Conservation (phyloP, 2,888 invertebrate species). For the Malthinus seriepunctatus region DNA sequence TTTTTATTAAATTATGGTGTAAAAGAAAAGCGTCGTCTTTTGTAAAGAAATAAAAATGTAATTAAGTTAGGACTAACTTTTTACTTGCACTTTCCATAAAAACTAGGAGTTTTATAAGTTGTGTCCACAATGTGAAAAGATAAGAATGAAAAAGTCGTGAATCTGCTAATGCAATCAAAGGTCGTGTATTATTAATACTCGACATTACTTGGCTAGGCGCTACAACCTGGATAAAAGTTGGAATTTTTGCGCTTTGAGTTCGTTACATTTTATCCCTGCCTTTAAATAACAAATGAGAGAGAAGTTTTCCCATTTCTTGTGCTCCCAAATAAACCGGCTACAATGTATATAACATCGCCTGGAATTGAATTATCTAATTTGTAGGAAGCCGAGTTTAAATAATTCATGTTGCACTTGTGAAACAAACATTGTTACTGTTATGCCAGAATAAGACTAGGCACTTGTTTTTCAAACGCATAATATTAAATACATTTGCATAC, state of each 20-base stretch:
- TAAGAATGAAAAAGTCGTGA: slow-evolving; percentile 30
- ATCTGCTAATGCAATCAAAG: slow-evolving; percentile 41
- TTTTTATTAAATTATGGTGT: too few species aligned
- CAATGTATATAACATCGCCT: slow-evolving; percentile 13
- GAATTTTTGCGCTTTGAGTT: slow-evolving; percentile 19
- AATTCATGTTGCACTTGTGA: slow-evolving; percentile 8
- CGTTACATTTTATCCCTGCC: slow-evolving; percentile 27
- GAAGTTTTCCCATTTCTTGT: slow-evolving; percentile 35
- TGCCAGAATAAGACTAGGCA: slow-evolving; percentile 1
- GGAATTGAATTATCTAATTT: slow-evolving; percentile 22
- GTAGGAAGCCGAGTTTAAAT: slow-evolving; percentile 9
- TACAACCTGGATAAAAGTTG: slow-evolving; percentile 30
- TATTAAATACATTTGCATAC: neutral
- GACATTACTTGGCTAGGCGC: slow-evolving; percentile 36
- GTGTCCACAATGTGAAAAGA: slow-evolving; percentile 39
- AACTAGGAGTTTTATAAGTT: slow-evolving; percentile 36
- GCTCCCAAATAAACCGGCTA: slow-evolving; percentile 26
- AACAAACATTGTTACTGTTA: slow-evolving; percentile 4
- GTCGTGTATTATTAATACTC: slow-evolving; percentile 41
- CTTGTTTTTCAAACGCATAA: slow-evolving; percentile 1
- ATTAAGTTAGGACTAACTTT: slow-evolving; percentile 40
- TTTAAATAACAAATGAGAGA: slow-evolving; percentile 38
- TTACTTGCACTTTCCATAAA: slow-evolving; percentile 36
- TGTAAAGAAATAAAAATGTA: slow-evolving; percentile 25
- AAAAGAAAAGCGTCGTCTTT: too few species aligned